Evolutionary conservation across 2,797 vertebrate species (phyloP).

Genomic region (Protonibea diacanthus): DNA sequence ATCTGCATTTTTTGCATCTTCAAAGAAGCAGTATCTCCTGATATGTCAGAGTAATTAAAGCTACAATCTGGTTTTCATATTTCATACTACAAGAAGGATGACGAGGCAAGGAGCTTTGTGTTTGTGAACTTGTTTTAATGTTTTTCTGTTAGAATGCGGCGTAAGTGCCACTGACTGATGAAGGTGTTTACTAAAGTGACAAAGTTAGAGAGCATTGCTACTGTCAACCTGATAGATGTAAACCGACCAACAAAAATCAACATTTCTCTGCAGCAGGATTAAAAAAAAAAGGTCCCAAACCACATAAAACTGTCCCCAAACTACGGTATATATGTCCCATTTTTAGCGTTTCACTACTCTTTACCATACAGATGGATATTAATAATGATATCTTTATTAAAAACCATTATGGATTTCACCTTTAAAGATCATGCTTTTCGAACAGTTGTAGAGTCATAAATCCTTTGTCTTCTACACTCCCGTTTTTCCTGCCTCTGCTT

Average conservation of each 20-base stretch:
- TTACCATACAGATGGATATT: conserved; percentile 27
- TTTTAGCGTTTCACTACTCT: conserved; percentile 19
- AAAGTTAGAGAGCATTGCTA: conserved; percentile 18
- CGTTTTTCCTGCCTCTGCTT: conserved; percentile 37
- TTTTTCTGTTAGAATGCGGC: conserved; percentile 24
- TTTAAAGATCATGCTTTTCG: conserved; percentile 56
- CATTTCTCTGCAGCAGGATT: conserved; percentile 15
- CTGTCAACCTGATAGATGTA: conserved; percentile 28
- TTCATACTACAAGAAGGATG: conserved; percentile 7
- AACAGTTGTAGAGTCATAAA: conserved; percentile 59
- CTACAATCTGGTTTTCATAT: not conserved
- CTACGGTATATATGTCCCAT: not conserved
- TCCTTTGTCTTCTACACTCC: conserved; percentile 42
- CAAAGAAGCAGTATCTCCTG: not conserved
- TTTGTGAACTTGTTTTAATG: conserved; percentile 25
- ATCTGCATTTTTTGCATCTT: not conserved
- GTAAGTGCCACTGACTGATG: conserved; percentile 49
- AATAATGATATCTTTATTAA: conserved; percentile 30
- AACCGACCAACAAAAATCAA: conserved; percentile 27
- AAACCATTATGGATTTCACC: conserved; percentile 45
- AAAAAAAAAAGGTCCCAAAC: not conserved
- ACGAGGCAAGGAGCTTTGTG: conserved; percentile 19
- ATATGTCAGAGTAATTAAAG: not conserved
- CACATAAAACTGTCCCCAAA: not conserved
- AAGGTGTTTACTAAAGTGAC: conserved; percentile 40